Base-by-base conservation (phyloP, 2,113 vertebrate genomes). In the Cyprinodon brontotheroides region DNA sequence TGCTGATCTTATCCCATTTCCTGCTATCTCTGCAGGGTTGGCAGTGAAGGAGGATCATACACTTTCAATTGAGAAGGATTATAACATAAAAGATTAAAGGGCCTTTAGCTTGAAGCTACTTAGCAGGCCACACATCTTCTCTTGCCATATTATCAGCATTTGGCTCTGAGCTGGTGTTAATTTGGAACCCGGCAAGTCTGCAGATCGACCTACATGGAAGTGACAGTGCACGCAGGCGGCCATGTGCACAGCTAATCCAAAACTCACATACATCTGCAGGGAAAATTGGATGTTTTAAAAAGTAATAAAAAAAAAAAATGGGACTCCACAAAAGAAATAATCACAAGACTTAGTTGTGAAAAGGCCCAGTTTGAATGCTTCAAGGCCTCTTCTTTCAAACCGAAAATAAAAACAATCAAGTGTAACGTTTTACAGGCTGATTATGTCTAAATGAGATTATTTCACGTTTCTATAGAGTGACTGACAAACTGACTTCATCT, bases 211-310 rank as follows among this genome's bases (percentile, higher is more conserved):
- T 67, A 36, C 65, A 15, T 14, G 22, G 45, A 50, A 50, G 65
- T 50, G 65, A 50, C 45, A 37, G 65, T 50, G 65, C 45, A 50
- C 65, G 13, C 45, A 37, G 65, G 65, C 65, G 36, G 65, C 43
- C 22, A 15, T 47, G 65, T 48, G 29, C 43, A 29, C 65, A 8
- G 37, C 65, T 68, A 50, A 68, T 68, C 45, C 45, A 50, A 48
- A 17, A 13, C 48, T 36, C 43, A 37, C 39, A 43, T 48, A 48
- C 43, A 67, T 67, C 65, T 50, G 65, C 37, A 45, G 45, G 45
- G 29, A 50, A 14, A 50, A 37, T 15, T 6, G 7, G 14, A 45
- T 50, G 36, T 13, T 48, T 17, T 20, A 50, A 50, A 7, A 53
- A 2, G 11, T 17, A 29, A 29, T 29, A 29, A 29, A 29, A 29